A percentile compares a stretch with the other conserved stretches of the same genome.
Conservation (phyloP, 1,140 invertebrate species). For the Meloidogyne hapla region DNA sequence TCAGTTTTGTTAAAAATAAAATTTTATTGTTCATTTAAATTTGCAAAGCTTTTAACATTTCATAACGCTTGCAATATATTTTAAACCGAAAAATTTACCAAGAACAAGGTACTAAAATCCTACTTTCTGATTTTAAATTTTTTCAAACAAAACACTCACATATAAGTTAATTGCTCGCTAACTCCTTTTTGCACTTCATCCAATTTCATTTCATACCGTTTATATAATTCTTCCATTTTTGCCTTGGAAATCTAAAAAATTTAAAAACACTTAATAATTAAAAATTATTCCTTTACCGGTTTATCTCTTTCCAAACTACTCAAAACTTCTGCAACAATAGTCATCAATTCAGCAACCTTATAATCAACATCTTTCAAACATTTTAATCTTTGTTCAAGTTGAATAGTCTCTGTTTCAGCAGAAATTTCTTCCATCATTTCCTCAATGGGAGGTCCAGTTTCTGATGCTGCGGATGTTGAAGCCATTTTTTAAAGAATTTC, state of each 20-base stretch:
- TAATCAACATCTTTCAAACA: constrained; percentile 34
- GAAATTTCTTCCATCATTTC: constrained; percentile 29
- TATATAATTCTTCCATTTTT: constrained; percentile 47
- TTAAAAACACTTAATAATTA: not conserved
- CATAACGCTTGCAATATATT: too few species aligned
- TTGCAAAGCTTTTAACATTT: too few species aligned
- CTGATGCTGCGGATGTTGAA: not conserved
- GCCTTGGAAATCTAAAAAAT: constrained; percentile 40
- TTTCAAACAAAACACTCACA: constrained; percentile 3
- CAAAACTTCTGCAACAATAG: constrained; percentile 34
- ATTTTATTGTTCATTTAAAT: too few species aligned
- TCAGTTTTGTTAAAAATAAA: too few species aligned
- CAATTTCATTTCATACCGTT: constrained; percentile 37
- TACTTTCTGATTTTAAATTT: not conserved
- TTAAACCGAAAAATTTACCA: too few species aligned
- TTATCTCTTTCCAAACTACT: constrained; percentile 43
- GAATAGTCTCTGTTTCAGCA: not conserved
- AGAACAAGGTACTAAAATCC: too few species aligned
- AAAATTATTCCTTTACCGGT: constrained; percentile 21
- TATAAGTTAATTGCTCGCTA: constrained; percentile 46
- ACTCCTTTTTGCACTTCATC: constrained; percentile 43
- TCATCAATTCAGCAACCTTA: constrained; percentile 40
- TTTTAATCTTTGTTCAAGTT: constrained; percentile 24
- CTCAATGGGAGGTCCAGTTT: not conserved
- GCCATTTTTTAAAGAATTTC: constrained; percentile 6